Base-by-base conservation (phyloP, 1,140 invertebrate species). In the Drosophila navojoa region DNA sequence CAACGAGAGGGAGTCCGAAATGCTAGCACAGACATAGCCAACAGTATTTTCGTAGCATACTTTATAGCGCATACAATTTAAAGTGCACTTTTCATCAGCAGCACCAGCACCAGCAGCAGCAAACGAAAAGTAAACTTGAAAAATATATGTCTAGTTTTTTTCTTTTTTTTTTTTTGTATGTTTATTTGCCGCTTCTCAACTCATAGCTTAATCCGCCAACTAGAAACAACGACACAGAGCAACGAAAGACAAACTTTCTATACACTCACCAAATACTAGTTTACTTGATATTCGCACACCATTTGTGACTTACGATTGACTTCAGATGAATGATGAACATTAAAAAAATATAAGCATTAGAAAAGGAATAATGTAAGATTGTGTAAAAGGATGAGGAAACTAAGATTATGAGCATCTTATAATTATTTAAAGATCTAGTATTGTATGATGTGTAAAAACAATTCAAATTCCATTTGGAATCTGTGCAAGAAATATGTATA, bases 131-230 rank as follows among this genome's bases (percentile, higher is more conserved):
- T 50, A 71, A 81, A 74, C 64, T 77, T 53, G 59, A 44, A 69
- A 59, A 66, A 69, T 71, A 79, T 75, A 60, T 69, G 44, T 63
- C 50, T 63, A 81, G 59, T 58, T 80, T 44, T n/a, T 4, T 16
- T 19, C 42, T 16, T 15, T 9, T 16, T 45, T n/a, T 15, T 0
- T 16, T 45, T 72, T 77, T 74, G 57, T 66, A 52, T 72, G 49
- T 25, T 74, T 62, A 60, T 64, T 76, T 22, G 58, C 68, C 38
- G 63, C 63, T 72, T 40, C 59, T 61, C 61, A 58, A 71, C 75
- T 81, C 58, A 81, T 81, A 79, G 77, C 79, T 81, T 81, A 77
- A 81, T 81, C 70, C 57, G 79, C 66, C 79, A 81, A 77, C 71
- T 74, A 70, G 66, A 49, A 67, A 71, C 64, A 63, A 79, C 52